Conservation (phyloP, 1,140 invertebrate genomes). For the Paraescarpia echinospica region DNA sequence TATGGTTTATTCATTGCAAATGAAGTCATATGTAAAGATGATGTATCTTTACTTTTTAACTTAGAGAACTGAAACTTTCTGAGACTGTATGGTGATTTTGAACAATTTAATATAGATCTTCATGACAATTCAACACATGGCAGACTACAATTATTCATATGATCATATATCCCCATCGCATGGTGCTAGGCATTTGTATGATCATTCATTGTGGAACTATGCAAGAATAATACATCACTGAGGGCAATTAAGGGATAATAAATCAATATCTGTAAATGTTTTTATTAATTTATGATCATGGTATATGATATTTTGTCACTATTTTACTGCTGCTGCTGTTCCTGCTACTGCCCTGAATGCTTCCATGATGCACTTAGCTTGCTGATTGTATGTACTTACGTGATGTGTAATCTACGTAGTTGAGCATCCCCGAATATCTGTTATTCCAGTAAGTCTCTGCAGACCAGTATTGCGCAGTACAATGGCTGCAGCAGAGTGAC, state of each 20-base stretch:
- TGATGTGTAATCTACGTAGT: conserved; percentile 3
- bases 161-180: not conserved
- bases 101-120: not conserved
- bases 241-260: not conserved
- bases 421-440: not conserved
- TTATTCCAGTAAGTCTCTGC: conserved; percentile 4
- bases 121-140: not conserved
- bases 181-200: not conserved
- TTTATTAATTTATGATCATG: not conserved
- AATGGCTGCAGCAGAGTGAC: not conserved
- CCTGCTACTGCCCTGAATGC: not conserved
- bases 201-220: not conserved
- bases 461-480: not conserved
- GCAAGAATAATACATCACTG: not conserved
- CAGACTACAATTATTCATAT: not conserved
- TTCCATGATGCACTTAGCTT: not conserved
- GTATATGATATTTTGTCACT: not conserved
- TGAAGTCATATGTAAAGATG: too few relatives aligned
- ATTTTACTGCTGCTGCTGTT: not conserved
- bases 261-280: not conserved
- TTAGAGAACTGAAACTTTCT: too few relatives aligned
- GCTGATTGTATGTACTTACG: not conserved
- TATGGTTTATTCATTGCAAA: too few relatives aligned
- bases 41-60: too few relatives aligned
- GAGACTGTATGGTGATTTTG: too few relatives aligned